Percentiles rank a stretch among this genome's conserved stretches.
Evolutionary conservation across 2,888 invertebrate genomes (phyloP).

Genomic region (Hecatera dysodea): DNA sequence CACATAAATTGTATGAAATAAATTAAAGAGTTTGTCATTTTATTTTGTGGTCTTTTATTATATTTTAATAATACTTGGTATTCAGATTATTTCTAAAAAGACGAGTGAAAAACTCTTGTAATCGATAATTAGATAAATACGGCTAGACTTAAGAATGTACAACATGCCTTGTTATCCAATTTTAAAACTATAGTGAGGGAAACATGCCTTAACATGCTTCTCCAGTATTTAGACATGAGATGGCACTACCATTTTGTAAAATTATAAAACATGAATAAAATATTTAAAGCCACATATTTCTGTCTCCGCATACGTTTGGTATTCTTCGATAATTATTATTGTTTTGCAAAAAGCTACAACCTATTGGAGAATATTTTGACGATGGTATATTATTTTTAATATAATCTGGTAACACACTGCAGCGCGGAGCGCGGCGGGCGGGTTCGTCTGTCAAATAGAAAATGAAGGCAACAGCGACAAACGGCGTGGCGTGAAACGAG

Average conservation of each 20-base stretch:
- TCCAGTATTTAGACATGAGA: too few species aligned
- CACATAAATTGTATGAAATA: not conserved
- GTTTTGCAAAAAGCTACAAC: not conserved
- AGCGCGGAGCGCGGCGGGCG: conserved; percentile 53
- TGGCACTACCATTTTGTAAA: too few species aligned
- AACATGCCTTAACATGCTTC: too few species aligned
- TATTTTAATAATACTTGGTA: not conserved
- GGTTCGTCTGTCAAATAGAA: conserved; percentile 67
- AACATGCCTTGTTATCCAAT: too few species aligned
- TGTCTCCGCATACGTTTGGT: not conserved
- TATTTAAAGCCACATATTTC: not conserved
- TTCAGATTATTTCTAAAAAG: too few species aligned
- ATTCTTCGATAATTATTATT: too few species aligned
- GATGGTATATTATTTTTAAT: conserved; percentile 13
- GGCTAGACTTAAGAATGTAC: too few species aligned
- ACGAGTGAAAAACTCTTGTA: too few species aligned
- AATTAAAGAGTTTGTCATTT: not conserved
- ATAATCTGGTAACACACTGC: conserved; percentile 46
- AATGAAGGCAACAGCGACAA: conserved; percentile 72
- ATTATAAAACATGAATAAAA: too few species aligned
- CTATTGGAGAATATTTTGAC: not conserved
- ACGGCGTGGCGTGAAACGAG: conserved; percentile 77
- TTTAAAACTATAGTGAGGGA: too few species aligned
- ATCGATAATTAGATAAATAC: too few species aligned
- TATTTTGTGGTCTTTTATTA: not conserved